Conservation (phyloP, 2,797 vertebrate genomes). For the Eospalax fontanierii region DNA sequence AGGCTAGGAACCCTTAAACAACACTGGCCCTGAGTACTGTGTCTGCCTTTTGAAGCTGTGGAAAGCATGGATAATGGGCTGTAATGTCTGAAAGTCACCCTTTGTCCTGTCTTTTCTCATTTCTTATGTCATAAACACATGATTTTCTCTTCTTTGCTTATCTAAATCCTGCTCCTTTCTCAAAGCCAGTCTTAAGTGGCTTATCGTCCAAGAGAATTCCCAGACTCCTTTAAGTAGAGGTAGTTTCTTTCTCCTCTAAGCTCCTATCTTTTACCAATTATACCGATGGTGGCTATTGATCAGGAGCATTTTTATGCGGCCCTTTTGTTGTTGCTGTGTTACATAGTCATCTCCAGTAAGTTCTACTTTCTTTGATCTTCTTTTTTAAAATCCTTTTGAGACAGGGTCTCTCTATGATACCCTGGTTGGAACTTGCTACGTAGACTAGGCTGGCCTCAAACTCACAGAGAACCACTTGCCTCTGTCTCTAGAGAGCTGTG, state of each 20-base stretch:
- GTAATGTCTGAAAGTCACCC: neutral
- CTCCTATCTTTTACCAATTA: neutral
- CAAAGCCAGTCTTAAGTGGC: slow-evolving; percentile 17
- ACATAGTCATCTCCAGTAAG: neutral
- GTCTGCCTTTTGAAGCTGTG: neutral
- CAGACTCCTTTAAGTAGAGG: neutral
- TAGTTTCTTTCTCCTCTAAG: neutral
- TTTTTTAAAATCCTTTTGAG: too few species aligned
- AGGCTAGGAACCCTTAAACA: neutral
- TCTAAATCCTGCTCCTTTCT: slow-evolving; percentile 58
- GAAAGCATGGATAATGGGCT: too few species aligned
- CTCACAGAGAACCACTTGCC: too few species aligned
- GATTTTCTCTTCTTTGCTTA: slow-evolving; percentile 62
- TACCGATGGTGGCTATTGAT: neutral
- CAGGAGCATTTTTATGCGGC: neutral
- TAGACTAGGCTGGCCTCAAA: too few species aligned
- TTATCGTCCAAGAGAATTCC: slow-evolving; percentile 50
- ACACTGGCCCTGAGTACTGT: neutral
- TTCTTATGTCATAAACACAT: neutral
- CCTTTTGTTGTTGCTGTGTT: neutral
- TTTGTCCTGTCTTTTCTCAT: slow-evolving; percentile 6
- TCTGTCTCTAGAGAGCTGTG: too few species aligned
- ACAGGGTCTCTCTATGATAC: too few species aligned
- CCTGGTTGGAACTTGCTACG: too few species aligned
- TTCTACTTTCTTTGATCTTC: neutral